A percentile compares a stretch with the other conserved stretches of the same genome.
phyloP scores from a whole-genome alignment of 2,888 invertebrate genomes.

The Mimas tiliae region DNA sequence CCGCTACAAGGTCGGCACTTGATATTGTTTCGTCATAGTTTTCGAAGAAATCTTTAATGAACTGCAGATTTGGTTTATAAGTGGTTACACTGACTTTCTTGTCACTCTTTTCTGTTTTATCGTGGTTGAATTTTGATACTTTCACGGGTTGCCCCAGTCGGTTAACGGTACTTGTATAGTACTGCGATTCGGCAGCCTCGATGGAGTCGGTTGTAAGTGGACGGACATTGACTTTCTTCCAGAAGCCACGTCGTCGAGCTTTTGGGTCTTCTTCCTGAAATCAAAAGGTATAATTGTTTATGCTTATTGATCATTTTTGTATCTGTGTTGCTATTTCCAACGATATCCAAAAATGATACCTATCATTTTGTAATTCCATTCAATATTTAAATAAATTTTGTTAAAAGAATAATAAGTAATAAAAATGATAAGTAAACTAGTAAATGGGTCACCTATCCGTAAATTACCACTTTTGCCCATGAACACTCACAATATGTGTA shows the following conservation, averaged over 20 bases:
- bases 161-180: constrained; percentile 85
- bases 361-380: too few relatives aligned
- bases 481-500: too few relatives aligned
- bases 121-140: constrained; percentile 51
- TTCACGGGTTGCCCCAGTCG: constrained; percentile 65
- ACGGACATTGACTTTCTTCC: constrained; percentile 89
- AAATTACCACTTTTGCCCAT: too few relatives aligned
- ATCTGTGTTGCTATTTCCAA: too few relatives aligned
- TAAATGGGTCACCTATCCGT: too few relatives aligned
- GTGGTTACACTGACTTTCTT: constrained; percentile 67
- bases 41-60: constrained; percentile 63
- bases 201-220: constrained; percentile 86
- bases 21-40: constrained; percentile 51
- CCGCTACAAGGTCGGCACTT: constrained; percentile 48
- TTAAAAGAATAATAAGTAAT: too few relatives aligned
- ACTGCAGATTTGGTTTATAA: constrained; percentile 68
- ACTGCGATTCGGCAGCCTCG: constrained; percentile 92
- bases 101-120: constrained; percentile 52
- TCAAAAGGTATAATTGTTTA: not conserved
- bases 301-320: not conserved
- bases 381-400: too few relatives aligned
- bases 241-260: constrained; percentile 87
- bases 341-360: too few relatives aligned
- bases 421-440: too few relatives aligned
- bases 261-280: constrained; percentile 64